These are phyloP conservation scores for Lasaia peninsularis DNA, from an alignment of 1,140 invertebrate genomes.

Conservation along the genomic window DNA sequence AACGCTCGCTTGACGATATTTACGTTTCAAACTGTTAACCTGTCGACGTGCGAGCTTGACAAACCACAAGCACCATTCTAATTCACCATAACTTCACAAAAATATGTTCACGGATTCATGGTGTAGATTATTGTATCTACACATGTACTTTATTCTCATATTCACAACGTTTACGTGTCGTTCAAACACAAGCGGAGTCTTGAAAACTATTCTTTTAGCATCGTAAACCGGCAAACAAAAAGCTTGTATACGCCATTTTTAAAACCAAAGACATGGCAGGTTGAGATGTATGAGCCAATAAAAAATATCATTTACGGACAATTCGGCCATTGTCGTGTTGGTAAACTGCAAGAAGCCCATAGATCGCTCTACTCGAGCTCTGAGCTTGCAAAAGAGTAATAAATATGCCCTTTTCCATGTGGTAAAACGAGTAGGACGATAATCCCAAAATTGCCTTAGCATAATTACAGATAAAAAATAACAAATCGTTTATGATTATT, in stretches of 20 bases:
- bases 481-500: slow-evolving; percentile 27
- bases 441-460: slow-evolving; percentile 33
- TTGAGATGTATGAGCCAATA: slow-evolving; percentile 73
- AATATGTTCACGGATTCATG: slow-evolving; percentile 69
- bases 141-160: slow-evolving; percentile 77
- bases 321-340: slow-evolving; percentile 77
- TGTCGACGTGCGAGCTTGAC: slow-evolving; percentile 75
- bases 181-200: slow-evolving; percentile 55
- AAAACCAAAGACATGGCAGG: slow-evolving; percentile 78
- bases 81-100: slow-evolving; percentile 75
- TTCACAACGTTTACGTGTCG: slow-evolving; percentile 70
- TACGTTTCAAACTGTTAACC: slow-evolving; percentile 73
- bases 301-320: slow-evolving; percentile 75
- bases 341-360: slow-evolving; percentile 75
- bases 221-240: slow-evolving; percentile 78
- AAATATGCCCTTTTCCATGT: slow-evolving; percentile 72
- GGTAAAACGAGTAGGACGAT: slow-evolving; percentile 70
- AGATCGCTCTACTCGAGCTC: slow-evolving; percentile 75
- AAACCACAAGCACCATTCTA: slow-evolving; percentile 76
- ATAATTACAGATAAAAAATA: slow-evolving; percentile 21
- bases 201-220: slow-evolving; percentile 70
- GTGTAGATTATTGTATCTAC: slow-evolving; percentile 71
- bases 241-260: slow-evolving; percentile 79
- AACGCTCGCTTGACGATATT: slow-evolving; percentile 71
- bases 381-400: slow-evolving; percentile 75